Base-by-base conservation (phyloP, 1,140 invertebrate genomes). In the Catajapyx aquilonaris region DNA sequence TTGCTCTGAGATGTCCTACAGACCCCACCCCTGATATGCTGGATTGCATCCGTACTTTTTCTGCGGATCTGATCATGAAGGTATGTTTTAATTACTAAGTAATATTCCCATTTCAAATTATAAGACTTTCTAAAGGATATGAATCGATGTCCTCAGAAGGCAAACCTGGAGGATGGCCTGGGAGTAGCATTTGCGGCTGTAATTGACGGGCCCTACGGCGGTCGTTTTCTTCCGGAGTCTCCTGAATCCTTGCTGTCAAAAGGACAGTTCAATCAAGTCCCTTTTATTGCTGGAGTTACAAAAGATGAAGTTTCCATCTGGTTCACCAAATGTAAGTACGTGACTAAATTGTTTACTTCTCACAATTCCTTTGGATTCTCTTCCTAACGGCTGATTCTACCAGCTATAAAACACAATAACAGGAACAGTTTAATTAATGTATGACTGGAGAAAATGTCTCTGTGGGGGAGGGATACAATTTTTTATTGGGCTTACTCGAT, bases 271-370 rank as follows among this genome's bases (percentile, higher is more conserved):
- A 41, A 45, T 23, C 41, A 42, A 18, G 48, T 55, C 23, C 55
- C 54, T 7, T 46, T 56, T 15, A 41, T 58, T 15, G 45, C 50
- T 19, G 52, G 52, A n/a, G 46, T 55, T 30, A 55, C 55, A 2
- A 46, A 40, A 33, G 51, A 55, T 34, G 53, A 55, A 44, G 52
- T 55, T 28, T 52, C 53, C 40, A 54, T 55, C 36, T 55, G 53
- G 53, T 53, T 54, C 35, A 47, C 42, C 18, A 46, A 48, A 22
- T 49, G 53, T 53, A 44, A 48, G 44, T 39, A n/a, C 9, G 10
- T 34, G 22, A n/a, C n/a, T n/a, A n/a, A n/a, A n/a, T n/a, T n/a
- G n/a, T n/a, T n/a, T n/a, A n/a, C n/a, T n/a, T n/a, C n/a, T n/a
- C n/a, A n/a, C n/a, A n/a, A n/a, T n/a, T n/a, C n/a, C n/a, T n/a